Conservation (phyloP, 2,113 vertebrate genomes). For the Carettochelys insculpta region DNA sequence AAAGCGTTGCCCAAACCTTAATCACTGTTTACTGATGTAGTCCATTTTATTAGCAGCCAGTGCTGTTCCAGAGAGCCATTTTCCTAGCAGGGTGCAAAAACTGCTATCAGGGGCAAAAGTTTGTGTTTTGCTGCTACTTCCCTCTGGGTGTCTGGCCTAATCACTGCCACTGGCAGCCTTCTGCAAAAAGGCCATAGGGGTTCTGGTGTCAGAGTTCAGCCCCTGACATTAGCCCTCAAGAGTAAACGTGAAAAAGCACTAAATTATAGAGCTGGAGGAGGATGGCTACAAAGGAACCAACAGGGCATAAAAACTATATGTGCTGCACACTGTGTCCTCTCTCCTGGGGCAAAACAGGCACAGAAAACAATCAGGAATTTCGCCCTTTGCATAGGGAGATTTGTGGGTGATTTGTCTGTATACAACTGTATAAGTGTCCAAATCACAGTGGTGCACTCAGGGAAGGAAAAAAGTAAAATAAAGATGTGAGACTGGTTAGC, state of each 20-base stretch:
- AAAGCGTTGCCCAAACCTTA: slow-evolving; percentile 61
- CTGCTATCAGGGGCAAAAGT: slow-evolving; percentile 50
- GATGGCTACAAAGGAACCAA: slow-evolving; percentile 42
- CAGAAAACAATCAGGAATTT: slow-evolving; percentile 31
- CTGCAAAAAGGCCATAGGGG: slow-evolving; percentile 14
- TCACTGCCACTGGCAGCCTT: not conserved
- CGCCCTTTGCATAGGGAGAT: not conserved
- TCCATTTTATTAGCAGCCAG: slow-evolving; percentile 75
- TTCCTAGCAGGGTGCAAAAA: slow-evolving; percentile 68
- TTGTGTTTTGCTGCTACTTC: not conserved
- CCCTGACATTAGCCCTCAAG: slow-evolving; percentile 36
- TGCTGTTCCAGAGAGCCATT: slow-evolving; percentile 69
- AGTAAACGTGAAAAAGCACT: slow-evolving; percentile 53
- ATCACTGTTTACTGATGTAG: slow-evolving; percentile 76
- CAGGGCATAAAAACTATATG: slow-evolving; percentile 52
- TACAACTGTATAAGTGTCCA: not conserved
- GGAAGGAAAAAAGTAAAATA: not conserved
- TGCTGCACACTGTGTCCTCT: slow-evolving; percentile 45
- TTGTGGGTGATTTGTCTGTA: not conserved
- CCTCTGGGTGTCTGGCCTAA: not conserved
- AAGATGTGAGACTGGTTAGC: not conserved
- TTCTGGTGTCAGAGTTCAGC: slow-evolving; percentile 24
- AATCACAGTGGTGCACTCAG: slow-evolving; percentile 21
- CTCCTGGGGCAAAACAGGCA: slow-evolving; percentile 38
- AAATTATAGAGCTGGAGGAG: slow-evolving; percentile 19